Conservation (phyloP, 1,140 invertebrate species). For the Adoxophyes honmai region DNA sequence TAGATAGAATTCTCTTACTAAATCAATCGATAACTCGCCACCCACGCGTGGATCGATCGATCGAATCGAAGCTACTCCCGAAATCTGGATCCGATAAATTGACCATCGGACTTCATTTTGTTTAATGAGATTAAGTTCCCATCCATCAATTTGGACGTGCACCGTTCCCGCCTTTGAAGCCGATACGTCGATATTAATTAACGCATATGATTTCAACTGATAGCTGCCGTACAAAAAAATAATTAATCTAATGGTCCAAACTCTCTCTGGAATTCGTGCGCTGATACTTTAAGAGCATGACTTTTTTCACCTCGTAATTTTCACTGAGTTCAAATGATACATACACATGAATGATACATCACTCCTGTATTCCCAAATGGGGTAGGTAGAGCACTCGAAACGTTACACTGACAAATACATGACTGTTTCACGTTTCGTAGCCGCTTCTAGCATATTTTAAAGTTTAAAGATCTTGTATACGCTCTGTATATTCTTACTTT, state of each 20-base stretch:
- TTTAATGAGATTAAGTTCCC: slow-evolving; percentile 26
- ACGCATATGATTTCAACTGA: slow-evolving; percentile 22
- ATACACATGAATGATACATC: no score
- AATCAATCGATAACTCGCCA: slow-evolving; percentile 36
- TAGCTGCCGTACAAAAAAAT: slow-evolving; percentile 17
- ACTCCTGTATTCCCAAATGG: no score
- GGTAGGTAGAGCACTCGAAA: no score
- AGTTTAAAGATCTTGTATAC: no score
- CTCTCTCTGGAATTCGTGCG: background rate
- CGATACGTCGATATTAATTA: slow-evolving; percentile 39
- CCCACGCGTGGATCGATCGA: slow-evolving; percentile 20
- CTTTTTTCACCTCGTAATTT: no score
- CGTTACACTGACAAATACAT: no score
- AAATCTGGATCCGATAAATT: slow-evolving; percentile 21
- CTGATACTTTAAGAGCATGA: no score
- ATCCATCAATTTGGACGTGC: slow-evolving; percentile 35
- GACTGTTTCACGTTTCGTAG: no score
- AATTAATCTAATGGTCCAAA: slow-evolving; percentile 5
- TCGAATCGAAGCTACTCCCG: slow-evolving; percentile 17
- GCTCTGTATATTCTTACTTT: no score
- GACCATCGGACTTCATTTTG: slow-evolving; percentile 27
- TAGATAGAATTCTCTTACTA: slow-evolving; percentile 45
- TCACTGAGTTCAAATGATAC: no score
- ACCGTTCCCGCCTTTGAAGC: slow-evolving; percentile 34
- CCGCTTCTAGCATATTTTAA: no score